Evolutionary conservation across 2,797 vertebrate genomes (phyloP).

Genomic region (Neosilurus hyrtlii): DNA sequence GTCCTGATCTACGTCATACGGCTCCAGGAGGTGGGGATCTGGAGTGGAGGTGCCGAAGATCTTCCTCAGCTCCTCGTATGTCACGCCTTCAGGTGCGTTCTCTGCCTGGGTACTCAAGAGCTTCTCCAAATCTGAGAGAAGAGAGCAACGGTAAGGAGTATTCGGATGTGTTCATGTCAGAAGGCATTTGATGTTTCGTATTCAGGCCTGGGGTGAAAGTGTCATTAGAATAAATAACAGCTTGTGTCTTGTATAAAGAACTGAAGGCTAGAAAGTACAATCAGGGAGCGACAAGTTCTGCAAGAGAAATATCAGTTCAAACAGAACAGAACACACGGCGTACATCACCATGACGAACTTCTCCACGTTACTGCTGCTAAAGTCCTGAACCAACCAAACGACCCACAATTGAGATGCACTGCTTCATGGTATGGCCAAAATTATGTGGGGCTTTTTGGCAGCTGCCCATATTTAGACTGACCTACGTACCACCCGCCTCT

Average conservation of each 20-base stretch:
- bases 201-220: not conserved
- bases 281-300: not conserved
- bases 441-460: not conserved
- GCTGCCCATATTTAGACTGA: too few relatives aligned
- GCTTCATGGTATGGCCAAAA: not conserved
- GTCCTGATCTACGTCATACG: slow-evolving; percentile 68
- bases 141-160: not conserved
- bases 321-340: not conserved
- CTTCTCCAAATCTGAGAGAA: slow-evolving; percentile 65
- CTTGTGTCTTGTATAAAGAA: not conserved
- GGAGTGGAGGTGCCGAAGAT: slow-evolving; percentile 60
- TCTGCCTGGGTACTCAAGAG: slow-evolving; percentile 55
- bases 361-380: not conserved
- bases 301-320: not conserved
- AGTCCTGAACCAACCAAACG: not conserved
- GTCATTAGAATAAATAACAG: not conserved
- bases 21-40: slow-evolving; percentile 52
- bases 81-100: slow-evolving; percentile 53
- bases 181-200: not conserved
- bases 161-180: not conserved
- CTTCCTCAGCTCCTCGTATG: slow-evolving; percentile 61
- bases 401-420: not conserved
- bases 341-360: not conserved
- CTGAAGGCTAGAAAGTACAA: not conserved
- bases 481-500: too few relatives aligned